These are phyloP conservation scores for Cephalophus harveyi DNA, from an alignment of 2,113 vertebrate species.

Conservation along the genomic window DNA sequence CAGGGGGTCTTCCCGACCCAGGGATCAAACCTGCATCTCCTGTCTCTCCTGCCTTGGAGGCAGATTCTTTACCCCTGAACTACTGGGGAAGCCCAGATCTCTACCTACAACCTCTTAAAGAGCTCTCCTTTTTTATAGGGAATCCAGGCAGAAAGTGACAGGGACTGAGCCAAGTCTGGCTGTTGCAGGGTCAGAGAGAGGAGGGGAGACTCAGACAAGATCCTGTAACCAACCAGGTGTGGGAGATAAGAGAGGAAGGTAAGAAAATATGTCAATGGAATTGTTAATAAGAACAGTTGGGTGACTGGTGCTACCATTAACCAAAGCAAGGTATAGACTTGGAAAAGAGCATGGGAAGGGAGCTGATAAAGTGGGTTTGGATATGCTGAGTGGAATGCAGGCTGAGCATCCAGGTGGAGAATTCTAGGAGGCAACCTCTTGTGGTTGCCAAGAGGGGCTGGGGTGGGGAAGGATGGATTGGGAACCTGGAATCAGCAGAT, in stretches of 20 bases:
- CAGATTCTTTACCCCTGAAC: neutral
- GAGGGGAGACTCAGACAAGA: neutral
- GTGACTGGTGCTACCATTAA: neutral
- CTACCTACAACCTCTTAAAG: neutral
- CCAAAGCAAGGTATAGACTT: neutral
- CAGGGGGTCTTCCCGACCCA: neutral
- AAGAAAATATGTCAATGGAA: neutral
- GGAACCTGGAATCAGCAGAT: neutral
- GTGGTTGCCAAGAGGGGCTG: neutral
- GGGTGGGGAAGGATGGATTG: neutral
- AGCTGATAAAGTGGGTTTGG: neutral
- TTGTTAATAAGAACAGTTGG: neutral
- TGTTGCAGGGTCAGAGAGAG: neutral
- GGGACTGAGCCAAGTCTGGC: neutral
- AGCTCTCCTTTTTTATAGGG: neutral
- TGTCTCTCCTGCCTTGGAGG: neutral
- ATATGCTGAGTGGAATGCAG: neutral
- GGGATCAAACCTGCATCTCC: neutral
- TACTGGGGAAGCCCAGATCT: neutral
- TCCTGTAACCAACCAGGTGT: neutral
- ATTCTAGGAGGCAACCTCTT: neutral
- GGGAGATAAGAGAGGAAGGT: neutral
- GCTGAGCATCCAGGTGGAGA: neutral
- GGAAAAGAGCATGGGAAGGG: neutral
- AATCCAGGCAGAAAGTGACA: neutral